These are phyloP conservation scores for Oxycera nigricornis DNA, from an alignment of 2,888 invertebrate species.

Conservation along the genomic window DNA sequence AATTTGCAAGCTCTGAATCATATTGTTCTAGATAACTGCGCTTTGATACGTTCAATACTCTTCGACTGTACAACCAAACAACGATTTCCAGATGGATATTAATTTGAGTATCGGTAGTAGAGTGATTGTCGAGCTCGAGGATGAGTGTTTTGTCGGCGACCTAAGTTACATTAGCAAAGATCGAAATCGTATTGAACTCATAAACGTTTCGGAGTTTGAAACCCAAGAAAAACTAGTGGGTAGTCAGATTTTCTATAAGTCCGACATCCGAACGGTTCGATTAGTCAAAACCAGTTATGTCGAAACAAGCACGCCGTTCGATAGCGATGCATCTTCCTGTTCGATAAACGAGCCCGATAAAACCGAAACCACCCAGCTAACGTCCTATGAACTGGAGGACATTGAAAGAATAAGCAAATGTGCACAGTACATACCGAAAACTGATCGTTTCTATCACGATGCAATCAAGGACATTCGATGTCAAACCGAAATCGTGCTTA, in stretches of 20 bases:
- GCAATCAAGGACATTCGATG: constrained; percentile 51
- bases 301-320: neutral
- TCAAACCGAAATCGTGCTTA: constrained; percentile 49
- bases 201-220: constrained; percentile 41
- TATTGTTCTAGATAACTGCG: no score
- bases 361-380: constrained; percentile 21
- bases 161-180: constrained; percentile 36
- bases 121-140: constrained; percentile 35
- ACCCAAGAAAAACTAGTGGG: constrained; percentile 28
- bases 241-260: constrained; percentile 42
- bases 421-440: constrained; percentile 50
- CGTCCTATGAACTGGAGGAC: constrained; percentile 40
- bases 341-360: neutral
- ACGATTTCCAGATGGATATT: constrained; percentile 40
- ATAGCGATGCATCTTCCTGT: neutral
- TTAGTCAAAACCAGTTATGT: constrained; percentile 28
- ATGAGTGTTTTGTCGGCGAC: constrained; percentile 45
- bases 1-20: no score
- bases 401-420: constrained; percentile 48
- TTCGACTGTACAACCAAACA: no score
- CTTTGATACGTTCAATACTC: no score
- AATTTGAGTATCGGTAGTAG: constrained; percentile 33
- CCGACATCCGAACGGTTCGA: constrained; percentile 43
- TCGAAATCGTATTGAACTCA: constrained; percentile 40
- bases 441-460: constrained; percentile 53